Evolutionary conservation across 2,113 vertebrate species (phyloP), one percentile per base, ranked within the genome.

Genomic region (Crotophaga sulcirostris): DNA sequence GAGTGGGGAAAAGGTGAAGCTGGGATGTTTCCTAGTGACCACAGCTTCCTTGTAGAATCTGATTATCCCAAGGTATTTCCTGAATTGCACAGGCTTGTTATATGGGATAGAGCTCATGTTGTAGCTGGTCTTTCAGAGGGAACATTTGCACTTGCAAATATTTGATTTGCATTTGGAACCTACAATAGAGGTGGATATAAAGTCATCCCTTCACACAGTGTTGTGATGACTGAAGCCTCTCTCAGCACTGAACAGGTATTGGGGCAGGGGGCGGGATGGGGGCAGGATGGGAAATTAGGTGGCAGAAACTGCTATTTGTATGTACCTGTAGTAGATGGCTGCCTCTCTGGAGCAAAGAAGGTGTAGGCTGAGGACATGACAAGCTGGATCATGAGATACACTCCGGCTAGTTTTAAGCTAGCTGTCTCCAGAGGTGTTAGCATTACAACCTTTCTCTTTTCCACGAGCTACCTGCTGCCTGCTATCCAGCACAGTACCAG

Each of bases 221-320:
- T 33, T 70, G 10, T 54, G 52, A n/a, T 45, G 69, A 9, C 31
- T 78, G 67, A 44, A 49, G 8, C 15, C n/a, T 31, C 20, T 54
- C 24, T 38, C n/a, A 73, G 31, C 40, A 31, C 13, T 44, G 17
- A 86, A 33, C 13, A 49, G 62, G 4, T 33, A 6, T 2, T 19
- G 72, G 25, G 6, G 3, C 0, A 0, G 3, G 34, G 5, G 9
- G 40, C 40, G 40, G 40, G 40, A n/a, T n/a, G n/a, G 40, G 40
- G 47, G 11, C 47, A 49, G 47, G 47, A 49, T 21, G 23, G 47
- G 47, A 49, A 9, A 49, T 24, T 49, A 49, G 9, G 12, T 49
- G 28, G 25, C n/a, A 63, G 84, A 64, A 60, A 58, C 4, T 38
- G 20, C 25, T 38, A 3, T 62, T 60, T 54, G 8, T 45, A 52